Evolutionary conservation across 2,113 vertebrate species (phyloP).

Genomic region (Limnothrissa miodon): DNA sequence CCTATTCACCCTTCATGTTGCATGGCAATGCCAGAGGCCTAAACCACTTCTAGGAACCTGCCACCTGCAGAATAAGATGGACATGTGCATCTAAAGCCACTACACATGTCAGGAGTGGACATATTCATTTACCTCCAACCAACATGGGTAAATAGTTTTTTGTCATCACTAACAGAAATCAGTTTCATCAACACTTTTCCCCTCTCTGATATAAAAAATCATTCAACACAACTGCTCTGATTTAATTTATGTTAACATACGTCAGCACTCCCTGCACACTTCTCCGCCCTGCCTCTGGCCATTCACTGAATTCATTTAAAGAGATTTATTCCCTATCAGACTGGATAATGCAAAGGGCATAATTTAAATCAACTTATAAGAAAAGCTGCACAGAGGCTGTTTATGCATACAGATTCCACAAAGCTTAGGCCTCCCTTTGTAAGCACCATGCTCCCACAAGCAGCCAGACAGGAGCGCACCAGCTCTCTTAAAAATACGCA

Average conservation of each 20-base stretch:
- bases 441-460: not conserved
- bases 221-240: conserved; percentile 31
- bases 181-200: conserved; percentile 19
- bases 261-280: conserved; percentile 29
- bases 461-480: not conserved
- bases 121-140: not conserved
- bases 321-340: conserved; percentile 75
- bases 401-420: conserved; percentile 68
- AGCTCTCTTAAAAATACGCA: not conserved
- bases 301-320: conserved; percentile 61
- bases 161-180: not conserved
- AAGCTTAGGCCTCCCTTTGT: conserved; percentile 57
- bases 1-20: conserved; percentile 70
- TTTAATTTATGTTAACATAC: conserved; percentile 74
- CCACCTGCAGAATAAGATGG: conserved; percentile 2
- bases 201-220: conserved; percentile 8
- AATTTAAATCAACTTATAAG: conserved; percentile 77
- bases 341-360: conserved; percentile 73
- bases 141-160: not conserved
- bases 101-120: not conserved
- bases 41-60: not conserved
- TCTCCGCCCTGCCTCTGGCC: conserved; percentile 40
- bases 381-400: conserved; percentile 62
- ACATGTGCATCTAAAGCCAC: not conserved
- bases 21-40: conserved; percentile 70